Evolutionary conservation across 2,797 vertebrate genomes (phyloP).

Genomic region (Diglossa cyanea): DNA sequence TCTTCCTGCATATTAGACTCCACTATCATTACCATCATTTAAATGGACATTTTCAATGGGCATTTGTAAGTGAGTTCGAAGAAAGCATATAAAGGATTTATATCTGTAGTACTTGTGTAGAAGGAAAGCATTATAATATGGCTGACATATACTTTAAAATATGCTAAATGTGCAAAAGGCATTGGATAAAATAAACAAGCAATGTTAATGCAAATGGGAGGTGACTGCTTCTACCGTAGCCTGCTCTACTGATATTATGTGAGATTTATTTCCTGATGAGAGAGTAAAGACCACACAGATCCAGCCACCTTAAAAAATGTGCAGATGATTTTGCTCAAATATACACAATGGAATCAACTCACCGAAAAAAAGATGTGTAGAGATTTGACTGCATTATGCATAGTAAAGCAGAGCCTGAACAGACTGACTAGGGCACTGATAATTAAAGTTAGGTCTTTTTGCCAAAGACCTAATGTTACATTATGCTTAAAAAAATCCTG

Average conservation of each 20-base stretch:
- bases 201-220: conserved; percentile 60
- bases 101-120: conserved; percentile 45
- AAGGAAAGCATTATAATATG: conserved; percentile 57
- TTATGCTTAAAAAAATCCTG: conserved; percentile 32
- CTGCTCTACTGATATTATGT: conserved; percentile 50
- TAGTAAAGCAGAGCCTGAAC: conserved; percentile 10
- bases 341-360: conserved; percentile 45
- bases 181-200: conserved; percentile 73
- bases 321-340: conserved; percentile 62
- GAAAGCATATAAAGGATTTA: conserved; percentile 67
- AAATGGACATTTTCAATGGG: conserved; percentile 72
- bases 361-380: neutral
- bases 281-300: conserved; percentile 57
- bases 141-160: conserved; percentile 58
- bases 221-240: conserved; percentile 48
- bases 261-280: conserved; percentile 64
- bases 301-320: conserved; percentile 54
- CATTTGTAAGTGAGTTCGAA: conserved; percentile 64
- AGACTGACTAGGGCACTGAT: neutral
- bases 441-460: conserved; percentile 52
- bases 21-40: conserved; percentile 75
- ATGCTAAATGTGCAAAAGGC: conserved; percentile 63
- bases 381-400: conserved; percentile 40
- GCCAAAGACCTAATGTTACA: neutral
- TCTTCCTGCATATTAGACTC: conserved; percentile 71